phyloP scores from a whole-genome alignment of 2,888 invertebrate genomes.

The Xanthorhoe designata region DNA sequence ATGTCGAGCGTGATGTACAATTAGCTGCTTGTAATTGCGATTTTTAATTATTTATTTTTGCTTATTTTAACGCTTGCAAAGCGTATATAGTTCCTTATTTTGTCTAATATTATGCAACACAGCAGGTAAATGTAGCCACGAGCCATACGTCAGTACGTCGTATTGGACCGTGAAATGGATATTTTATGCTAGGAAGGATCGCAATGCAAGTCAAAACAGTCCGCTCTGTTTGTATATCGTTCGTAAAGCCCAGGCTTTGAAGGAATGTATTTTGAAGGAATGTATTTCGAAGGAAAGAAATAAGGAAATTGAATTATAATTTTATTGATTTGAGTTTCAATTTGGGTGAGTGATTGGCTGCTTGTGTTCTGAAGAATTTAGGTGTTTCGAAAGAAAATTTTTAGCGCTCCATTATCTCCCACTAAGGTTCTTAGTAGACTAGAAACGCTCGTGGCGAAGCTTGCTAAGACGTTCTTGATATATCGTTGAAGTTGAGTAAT shows the following conservation, averaged over 20 bases:
- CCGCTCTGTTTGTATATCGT: conserved; percentile 40
- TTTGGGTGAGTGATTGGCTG: neutral
- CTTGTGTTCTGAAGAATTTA: neutral
- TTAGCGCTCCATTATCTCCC: no score
- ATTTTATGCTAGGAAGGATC: conserved; percentile 36
- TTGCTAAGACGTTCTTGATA: no score
- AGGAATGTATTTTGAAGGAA: no score
- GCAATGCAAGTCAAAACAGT: conserved; percentile 42
- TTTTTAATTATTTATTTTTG: no score
- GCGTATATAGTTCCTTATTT: no score
- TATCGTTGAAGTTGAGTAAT: no score
- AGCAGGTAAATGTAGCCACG: conserved; percentile 6
- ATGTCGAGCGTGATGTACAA: no score
- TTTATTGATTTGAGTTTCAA: neutral
- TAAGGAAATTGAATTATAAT: neutral
- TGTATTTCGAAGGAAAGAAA: neutral
- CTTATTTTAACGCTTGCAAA: no score
- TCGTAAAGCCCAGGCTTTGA: conserved; percentile 14
- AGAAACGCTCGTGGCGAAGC: no score
- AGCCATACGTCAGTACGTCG: conserved; percentile 18
- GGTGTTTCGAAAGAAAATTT: neutral
- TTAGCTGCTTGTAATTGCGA: no score
- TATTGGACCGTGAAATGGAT: conserved; percentile 34
- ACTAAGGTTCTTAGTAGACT: no score
- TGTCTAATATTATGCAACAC: neutral